phyloP scores from a whole-genome alignment of 2,113 vertebrate genomes.

The Lepus americanus region DNA sequence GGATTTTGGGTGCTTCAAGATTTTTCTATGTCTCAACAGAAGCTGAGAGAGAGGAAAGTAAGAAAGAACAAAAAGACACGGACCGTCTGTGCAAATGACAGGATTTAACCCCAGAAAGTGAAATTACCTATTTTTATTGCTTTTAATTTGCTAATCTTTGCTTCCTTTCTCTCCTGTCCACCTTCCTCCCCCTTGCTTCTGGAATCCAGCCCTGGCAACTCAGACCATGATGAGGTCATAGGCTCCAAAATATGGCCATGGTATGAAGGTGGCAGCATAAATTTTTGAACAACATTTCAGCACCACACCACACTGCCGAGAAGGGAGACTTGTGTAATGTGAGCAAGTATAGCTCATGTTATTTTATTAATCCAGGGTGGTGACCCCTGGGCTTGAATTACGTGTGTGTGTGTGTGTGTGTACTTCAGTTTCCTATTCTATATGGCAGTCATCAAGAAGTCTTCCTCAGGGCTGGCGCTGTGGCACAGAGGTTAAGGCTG shows the following conservation, averaged over 20 bases:
- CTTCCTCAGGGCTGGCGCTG: not conserved
- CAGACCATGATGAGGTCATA: conserved; percentile 84
- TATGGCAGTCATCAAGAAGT: not conserved
- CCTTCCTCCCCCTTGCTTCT: conserved; percentile 65
- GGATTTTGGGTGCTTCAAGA: not conserved
- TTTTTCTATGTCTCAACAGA: not conserved
- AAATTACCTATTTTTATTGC: not conserved
- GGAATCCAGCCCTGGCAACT: conserved; percentile 80
- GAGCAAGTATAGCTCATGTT: not conserved
- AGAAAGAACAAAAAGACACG: too few relatives aligned
- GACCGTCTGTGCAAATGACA: not conserved
- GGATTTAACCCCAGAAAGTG: not conserved
- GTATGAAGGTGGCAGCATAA: conserved; percentile 77
- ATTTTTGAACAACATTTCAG: conserved; percentile 74
- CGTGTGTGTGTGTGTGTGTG: not conserved
- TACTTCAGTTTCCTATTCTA: not conserved
- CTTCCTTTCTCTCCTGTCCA: conserved; percentile 8
- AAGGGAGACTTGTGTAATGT: conserved; percentile 19
- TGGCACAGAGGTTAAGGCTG: too few relatives aligned
- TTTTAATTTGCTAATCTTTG: conserved; percentile 72
- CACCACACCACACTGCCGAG: not conserved
- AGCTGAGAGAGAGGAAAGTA: not conserved
- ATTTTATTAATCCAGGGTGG: not conserved
- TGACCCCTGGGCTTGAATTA: not conserved
- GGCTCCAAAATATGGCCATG: conserved; percentile 85